These are phyloP conservation scores for Gobionotothen gibberifrons DNA, from an alignment of 2,797 vertebrate species.

Conservation along the genomic window DNA sequence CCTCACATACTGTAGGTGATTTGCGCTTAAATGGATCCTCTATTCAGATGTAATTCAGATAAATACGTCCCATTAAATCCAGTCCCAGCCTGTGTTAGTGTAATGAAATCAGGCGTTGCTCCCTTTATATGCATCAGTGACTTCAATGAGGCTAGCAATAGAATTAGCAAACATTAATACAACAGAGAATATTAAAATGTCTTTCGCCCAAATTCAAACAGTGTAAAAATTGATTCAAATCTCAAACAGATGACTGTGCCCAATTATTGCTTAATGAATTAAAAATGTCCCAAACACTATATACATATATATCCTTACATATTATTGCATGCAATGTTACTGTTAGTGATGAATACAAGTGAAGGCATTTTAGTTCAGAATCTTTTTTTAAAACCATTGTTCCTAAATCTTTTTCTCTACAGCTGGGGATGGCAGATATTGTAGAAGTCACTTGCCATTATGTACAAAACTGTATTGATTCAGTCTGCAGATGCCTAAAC, in stretches of 20 bases:
- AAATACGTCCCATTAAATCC: constrained; percentile 32
- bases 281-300: not conserved
- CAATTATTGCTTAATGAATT: not conserved
- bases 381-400: not conserved
- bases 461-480: not conserved
- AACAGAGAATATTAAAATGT: constrained; percentile 20
- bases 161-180: constrained; percentile 12
- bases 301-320: too few species aligned
- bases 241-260: not conserved
- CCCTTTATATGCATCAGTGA: constrained; percentile 15
- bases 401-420: not conserved
- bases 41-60: constrained; percentile 16
- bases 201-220: constrained; percentile 7
- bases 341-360: not conserved
- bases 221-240: constrained; percentile 14
- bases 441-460: not conserved
- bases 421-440: not conserved
- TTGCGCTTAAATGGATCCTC: constrained; percentile 19
- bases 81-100: constrained; percentile 21
- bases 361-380: not conserved
- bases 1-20: constrained; percentile 29
- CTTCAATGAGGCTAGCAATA: constrained; percentile 10
- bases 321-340: not conserved
- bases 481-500: too few species aligned
- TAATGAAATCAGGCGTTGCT: constrained; percentile 34